A percentile compares a stretch with the other conserved stretches of the same genome.
These are phyloP conservation scores for Danio aesculapii DNA, from an alignment of 2,797 vertebrate species.

Conservation along the genomic window DNA sequence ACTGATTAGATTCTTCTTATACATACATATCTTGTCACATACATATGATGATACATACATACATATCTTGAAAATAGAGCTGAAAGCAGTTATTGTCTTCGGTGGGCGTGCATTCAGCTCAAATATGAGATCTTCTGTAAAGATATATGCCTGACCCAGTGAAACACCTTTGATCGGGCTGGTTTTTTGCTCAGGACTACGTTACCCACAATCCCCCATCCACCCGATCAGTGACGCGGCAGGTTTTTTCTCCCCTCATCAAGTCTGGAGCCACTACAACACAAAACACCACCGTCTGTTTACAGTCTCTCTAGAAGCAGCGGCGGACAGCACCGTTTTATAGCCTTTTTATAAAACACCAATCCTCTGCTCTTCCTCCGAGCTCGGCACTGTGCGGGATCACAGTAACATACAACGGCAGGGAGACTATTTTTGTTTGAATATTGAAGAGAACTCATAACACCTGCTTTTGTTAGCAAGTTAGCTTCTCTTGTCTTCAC, in stretches of 20 bases:
- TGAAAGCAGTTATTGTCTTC: conserved; percentile 1
- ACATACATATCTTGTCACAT: no score
- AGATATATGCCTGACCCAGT: not conserved
- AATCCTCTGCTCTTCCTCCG: not conserved
- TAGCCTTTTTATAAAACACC: not conserved
- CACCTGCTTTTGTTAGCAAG: conserved; percentile 63
- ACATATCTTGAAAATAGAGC: not conserved
- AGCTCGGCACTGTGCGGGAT: not conserved
- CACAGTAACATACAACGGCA: not conserved
- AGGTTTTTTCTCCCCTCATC: conserved; percentile 40
- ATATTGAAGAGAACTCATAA: conserved; percentile 38
- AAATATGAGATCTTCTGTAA: conserved; percentile 14
- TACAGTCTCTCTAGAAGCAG: conserved; percentile 47
- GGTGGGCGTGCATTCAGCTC: not conserved
- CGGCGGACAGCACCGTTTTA: not conserved
- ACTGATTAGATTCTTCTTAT: no score
- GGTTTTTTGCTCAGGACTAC: conserved; percentile 44
- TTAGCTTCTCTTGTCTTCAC: conserved; percentile 42
- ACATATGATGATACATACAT: no score
- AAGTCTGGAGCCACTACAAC: conserved; percentile 30
- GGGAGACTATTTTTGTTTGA: conserved; percentile 14
- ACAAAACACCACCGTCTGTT: conserved; percentile 55
- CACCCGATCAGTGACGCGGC: conserved; percentile 44
- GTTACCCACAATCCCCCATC: conserved; percentile 56
- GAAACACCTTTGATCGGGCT: not conserved